Evolutionary conservation across 2,888 invertebrate genomes (phyloP).

Genomic region (Polydesmus complanatus): DNA sequence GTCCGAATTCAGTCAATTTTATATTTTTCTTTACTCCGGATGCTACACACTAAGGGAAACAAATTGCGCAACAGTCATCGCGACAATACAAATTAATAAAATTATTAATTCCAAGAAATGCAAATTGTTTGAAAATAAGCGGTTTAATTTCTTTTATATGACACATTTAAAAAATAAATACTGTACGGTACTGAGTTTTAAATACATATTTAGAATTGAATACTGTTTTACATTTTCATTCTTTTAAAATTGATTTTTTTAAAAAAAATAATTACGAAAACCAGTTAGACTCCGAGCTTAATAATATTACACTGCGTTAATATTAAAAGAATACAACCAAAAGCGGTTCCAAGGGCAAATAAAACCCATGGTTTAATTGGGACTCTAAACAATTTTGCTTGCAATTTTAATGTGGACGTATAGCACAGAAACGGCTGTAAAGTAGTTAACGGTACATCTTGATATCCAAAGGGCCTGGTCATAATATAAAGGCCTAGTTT

Average conservation of each 20-base stretch:
- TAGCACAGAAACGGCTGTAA: constrained; percentile 61
- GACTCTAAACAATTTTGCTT: constrained; percentile 40
- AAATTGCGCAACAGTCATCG: too few relatives aligned
- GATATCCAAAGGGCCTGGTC: constrained; percentile 63
- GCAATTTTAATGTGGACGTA: constrained; percentile 56
- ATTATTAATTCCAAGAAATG: too few relatives aligned
- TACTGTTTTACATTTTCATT: too few relatives aligned
- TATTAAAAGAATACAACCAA: constrained; percentile 1
- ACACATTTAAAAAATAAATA: too few relatives aligned
- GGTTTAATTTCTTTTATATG: too few relatives aligned
- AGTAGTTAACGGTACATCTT: constrained; percentile 58
- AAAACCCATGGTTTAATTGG: constrained; percentile 6
- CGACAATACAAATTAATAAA: too few relatives aligned
- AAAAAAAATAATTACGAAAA: not conserved
- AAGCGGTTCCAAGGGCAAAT: not conserved
- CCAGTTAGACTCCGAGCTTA: not conserved
- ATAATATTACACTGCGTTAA: constrained; percentile 1
- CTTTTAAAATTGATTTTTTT: not conserved
- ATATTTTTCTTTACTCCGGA: too few relatives aligned
- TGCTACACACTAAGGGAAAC: too few relatives aligned
- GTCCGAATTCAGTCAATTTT: too few relatives aligned
- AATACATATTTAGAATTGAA: too few relatives aligned
- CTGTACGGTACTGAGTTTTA: too few relatives aligned
- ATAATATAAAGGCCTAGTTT: constrained; percentile 63
- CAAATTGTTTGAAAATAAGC: too few relatives aligned